Evolutionary conservation across 37 sponge, comb jelly and placozoan genomes (phyloP).

Genomic region (Aplysina aerophoba): DNA sequence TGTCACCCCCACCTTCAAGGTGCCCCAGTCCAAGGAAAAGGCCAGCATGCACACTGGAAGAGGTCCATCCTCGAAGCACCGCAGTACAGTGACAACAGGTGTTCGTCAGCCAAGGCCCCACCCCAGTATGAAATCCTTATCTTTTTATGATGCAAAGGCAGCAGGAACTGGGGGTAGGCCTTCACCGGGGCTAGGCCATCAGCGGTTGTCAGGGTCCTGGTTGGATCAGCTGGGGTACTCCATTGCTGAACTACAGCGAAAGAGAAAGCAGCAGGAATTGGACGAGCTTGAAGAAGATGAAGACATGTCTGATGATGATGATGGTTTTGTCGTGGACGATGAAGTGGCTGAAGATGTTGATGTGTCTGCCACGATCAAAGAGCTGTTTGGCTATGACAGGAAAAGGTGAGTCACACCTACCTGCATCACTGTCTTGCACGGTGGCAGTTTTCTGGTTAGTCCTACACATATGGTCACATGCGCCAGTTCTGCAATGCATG

Average conservation of each 20-base stretch:
- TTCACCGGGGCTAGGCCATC: background rate
- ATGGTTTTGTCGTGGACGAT: conserved; percentile 13
- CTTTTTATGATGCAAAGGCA: background rate
- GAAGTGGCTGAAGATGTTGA: conserved; percentile 49
- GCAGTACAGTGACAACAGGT: too few species aligned
- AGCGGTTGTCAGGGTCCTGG: background rate
- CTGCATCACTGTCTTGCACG: conserved; percentile 49
- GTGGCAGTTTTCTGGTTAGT: conserved; percentile 64
- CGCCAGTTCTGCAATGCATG: too few species aligned
- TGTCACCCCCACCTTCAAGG: too few species aligned
- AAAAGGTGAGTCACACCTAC: conserved; percentile 40
- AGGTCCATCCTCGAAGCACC: too few species aligned
- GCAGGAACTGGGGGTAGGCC: background rate
- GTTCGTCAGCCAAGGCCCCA: background rate
- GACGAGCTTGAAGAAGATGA: background rate
- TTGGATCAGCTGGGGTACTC: conserved; percentile 4
- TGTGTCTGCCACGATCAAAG: conserved; percentile 61
- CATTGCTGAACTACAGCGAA: background rate
- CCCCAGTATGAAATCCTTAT: background rate
- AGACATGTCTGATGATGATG: conserved; percentile 1
- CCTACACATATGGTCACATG: too few species aligned
- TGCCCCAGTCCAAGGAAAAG: too few species aligned
- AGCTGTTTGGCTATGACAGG: conserved; percentile 77
- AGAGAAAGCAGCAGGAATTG: background rate
- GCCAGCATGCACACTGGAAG: too few species aligned